Base-by-base conservation (phyloP, 2,797 vertebrate species). In the Prunella strophiata region DNA sequence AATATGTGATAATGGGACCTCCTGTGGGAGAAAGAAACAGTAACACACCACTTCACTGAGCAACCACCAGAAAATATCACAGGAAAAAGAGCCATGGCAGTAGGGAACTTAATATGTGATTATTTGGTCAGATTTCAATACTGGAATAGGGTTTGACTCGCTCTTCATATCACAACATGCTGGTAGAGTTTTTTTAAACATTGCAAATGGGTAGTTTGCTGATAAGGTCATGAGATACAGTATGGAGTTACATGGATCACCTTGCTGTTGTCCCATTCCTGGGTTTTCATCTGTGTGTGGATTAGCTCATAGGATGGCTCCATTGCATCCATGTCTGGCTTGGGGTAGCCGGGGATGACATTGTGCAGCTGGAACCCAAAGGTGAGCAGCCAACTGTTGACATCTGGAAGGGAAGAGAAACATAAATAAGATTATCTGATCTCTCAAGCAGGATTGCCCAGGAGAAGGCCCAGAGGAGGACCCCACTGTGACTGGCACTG, bases 301-400 rank as follows among this genome's bases (percentile, higher is more conserved):
- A 98, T 65, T 14, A 99, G 97, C 96, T 99, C 99, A 10, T 99
- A 99, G 40, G 99, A 99, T 0, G 99, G 99, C 92, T 99, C 99
- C 98, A 99, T 98, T 57, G 98, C 97, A 38, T 99, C 98, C 4
- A 97, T 98, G 72, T 97, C 98, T 3, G 99, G 99, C 88, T 99
- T 99, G 75, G 98, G 98, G 89, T 99, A 99, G 55, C 99, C 99
- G 0, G 99, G 99, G 93, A 99, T 99, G 92, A 99, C 99, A 2
- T 99, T 99, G 97, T 99, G 99, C 27, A 99, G 97, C 94, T 99
- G 99, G 98, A 99, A 99, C 78, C 99, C 99, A 12, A 99, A 99
- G 45, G 99, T 99, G 95, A 99, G 99, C 95, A 99, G 98, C 99
- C 99, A 99, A 90, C 99, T 99, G 98, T 99, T 99, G 88, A 99